These are phyloP conservation scores for Apolygus lucorum DNA, from an alignment of 1,140 invertebrate species.

Conservation along the genomic window DNA sequence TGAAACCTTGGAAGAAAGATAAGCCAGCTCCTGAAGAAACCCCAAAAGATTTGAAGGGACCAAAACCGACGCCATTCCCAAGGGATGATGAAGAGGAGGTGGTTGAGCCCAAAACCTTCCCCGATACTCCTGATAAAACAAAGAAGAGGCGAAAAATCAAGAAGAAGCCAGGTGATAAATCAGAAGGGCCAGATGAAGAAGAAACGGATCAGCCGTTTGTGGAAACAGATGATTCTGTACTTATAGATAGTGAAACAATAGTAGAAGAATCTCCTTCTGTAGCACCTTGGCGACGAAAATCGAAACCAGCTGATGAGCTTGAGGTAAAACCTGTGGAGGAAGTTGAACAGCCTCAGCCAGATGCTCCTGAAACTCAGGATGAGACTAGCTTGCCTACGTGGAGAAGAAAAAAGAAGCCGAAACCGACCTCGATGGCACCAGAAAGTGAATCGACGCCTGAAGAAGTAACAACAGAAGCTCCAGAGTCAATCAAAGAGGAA, in stretches of 20 bases:
- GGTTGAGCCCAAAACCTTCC: slow-evolving; percentile 14
- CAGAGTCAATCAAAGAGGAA: slow-evolving; percentile 26
- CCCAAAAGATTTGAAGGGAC: slow-evolving; percentile 28
- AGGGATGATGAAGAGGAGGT: slow-evolving; percentile 37
- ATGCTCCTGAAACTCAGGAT: slow-evolving; percentile 28
- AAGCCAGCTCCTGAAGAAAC: slow-evolving; percentile 32
- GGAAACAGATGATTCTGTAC: neutral
- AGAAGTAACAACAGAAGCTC: too few relatives aligned
- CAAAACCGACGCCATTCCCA: slow-evolving; percentile 37
- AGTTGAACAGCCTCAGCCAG: too few relatives aligned
- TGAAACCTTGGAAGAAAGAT: slow-evolving; percentile 33
- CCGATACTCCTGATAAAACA: slow-evolving; percentile 15
- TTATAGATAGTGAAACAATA: neutral
- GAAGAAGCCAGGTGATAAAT: slow-evolving; percentile 27
- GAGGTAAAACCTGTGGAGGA: neutral
- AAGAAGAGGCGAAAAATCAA: slow-evolving; percentile 34
- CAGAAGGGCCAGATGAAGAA: neutral
- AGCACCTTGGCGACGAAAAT: neutral
- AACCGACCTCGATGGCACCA: slow-evolving; percentile 28
- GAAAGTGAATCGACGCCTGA: too few relatives aligned
- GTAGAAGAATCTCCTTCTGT: neutral
- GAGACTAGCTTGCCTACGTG: slow-evolving; percentile 33
- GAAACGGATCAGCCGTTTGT: neutral
- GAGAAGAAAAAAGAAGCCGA: slow-evolving; percentile 32
- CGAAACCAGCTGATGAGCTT: slow-evolving; percentile 21